phyloP scores from a whole-genome alignment of 2,888 invertebrate genomes.

The Clepsis dumicolana region DNA sequence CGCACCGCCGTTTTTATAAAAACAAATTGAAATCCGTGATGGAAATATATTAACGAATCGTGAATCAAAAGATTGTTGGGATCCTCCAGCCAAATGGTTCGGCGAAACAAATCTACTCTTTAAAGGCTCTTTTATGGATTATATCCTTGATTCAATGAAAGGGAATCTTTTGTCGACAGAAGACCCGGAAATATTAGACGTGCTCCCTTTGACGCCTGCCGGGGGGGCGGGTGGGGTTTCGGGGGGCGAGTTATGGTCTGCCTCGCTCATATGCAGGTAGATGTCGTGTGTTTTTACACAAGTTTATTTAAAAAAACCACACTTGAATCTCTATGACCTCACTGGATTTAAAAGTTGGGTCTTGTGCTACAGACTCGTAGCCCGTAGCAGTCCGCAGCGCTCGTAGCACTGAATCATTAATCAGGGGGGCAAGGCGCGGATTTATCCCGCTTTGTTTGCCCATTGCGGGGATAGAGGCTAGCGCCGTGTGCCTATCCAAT shows the following conservation, averaged over 20 bases:
- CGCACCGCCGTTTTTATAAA: constrained; percentile 42
- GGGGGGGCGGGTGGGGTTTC: constrained; percentile 44
- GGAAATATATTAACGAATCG: constrained; percentile 48
- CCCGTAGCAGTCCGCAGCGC: constrained; percentile 27
- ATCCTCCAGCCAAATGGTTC: constrained; percentile 54
- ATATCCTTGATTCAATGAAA: constrained; percentile 75
- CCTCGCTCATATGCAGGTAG: constrained; percentile 36
- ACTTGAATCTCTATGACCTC: constrained; percentile 30
- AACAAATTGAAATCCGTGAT: constrained; percentile 45
- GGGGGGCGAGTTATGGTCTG: constrained; percentile 45
- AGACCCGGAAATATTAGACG: constrained; percentile 72
- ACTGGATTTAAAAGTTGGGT: constrained; percentile 22
- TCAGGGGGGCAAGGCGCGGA: constrained; percentile 27
- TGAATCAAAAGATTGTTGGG: constrained; percentile 47
- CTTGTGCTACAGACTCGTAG: constrained; percentile 19
- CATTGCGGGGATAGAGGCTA: constrained; percentile 24
- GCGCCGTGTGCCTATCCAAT: constrained; percentile 17
- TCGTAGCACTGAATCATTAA: constrained; percentile 39
- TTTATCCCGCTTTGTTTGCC: constrained; percentile 37
- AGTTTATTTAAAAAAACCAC: constrained; percentile 39
- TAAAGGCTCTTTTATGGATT: constrained; percentile 71
- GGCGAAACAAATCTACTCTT: constrained; percentile 69
- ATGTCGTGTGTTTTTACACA: neutral
- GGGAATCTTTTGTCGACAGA: constrained; percentile 70
- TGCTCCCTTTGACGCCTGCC: constrained; percentile 52